Base-by-base conservation (phyloP, 1,140 invertebrate genomes). In the Bombus waltoni region DNA sequence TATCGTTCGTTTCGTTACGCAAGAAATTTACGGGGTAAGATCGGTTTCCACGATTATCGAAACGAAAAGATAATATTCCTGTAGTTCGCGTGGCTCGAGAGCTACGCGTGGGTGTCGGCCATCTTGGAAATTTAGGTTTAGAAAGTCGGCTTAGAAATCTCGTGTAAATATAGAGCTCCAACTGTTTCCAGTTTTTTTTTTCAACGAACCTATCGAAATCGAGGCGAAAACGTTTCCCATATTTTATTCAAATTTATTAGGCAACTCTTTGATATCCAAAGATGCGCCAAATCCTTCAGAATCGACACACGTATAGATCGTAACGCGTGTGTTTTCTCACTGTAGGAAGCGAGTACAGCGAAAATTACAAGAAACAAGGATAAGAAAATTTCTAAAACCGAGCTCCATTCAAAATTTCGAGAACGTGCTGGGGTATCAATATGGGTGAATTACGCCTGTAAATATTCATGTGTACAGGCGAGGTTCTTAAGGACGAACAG, bases 401-500 rank as follows among this genome's bases (percentile, higher is more conserved):
- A 32, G 32, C 32, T 53, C 8, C 13, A 3, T 28, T 65, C 6
- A n/a, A 8, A 10, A 57, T n/a, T 40, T 77, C 38, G 15, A 59
- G 74, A 42, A 76, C 28, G 38, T 44, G 59, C 42, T 28, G 0
- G 40, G 32, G 5, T 66, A 79, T 66, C 40, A 47, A 10, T 44
- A 22, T 25, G 15, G 42, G 10, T 38, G 44, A 79, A 79, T 79
- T 66, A 79, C n/a, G 42, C 22, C 42, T 66, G 18, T 65, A 62
- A 66, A 66, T 47, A 66, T 47, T 40, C 35, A 22, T 11, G 38
- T 18, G 53, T 18, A 32, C 38, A 35, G n/a, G 42, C 62, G 40
- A 68, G 62, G n/a, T 79, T 79, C 77, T 79, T 68, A 66, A 68
- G 62, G 42, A 62, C 22, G 62, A 66, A 66, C 77, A 79, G 77